phyloP scores from a whole-genome alignment of 2,113 vertebrate genomes.

The Erythrocercus mccallii region DNA sequence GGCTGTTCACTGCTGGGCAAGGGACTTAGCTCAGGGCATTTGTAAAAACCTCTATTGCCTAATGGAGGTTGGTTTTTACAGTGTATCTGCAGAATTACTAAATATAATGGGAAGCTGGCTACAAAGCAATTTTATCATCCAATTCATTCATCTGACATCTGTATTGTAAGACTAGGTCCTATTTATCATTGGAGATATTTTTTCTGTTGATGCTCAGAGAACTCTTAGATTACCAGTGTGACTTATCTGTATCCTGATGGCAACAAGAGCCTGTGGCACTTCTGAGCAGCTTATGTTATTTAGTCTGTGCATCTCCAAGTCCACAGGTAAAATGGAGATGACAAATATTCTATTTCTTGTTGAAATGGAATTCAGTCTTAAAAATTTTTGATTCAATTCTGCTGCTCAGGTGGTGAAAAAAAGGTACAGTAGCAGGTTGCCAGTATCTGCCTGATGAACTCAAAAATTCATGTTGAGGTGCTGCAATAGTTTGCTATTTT shows the following conservation, averaged over 20 bases:
- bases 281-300: constrained; percentile 65
- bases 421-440: neutral
- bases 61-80: neutral
- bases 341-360: neutral
- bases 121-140: neutral
- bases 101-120: neutral
- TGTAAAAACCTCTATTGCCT: neutral
- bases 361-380: neutral
- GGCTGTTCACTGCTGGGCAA: neutral
- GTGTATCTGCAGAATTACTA: neutral
- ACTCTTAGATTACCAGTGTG: neutral
- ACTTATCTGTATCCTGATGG: constrained; percentile 61
- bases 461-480: neutral
- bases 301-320: constrained; percentile 63
- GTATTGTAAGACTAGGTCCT: neutral
- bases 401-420: neutral
- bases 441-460: neutral
- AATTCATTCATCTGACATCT: neutral
- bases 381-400: neutral
- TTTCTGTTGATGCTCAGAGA: neutral
- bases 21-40: neutral
- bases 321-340: neutral
- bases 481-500: neutral
- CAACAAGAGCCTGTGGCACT: constrained; percentile 64
- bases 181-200: neutral